phyloP scores from a whole-genome alignment of 2,113 vertebrate species.

The Hyaena hyaena region DNA sequence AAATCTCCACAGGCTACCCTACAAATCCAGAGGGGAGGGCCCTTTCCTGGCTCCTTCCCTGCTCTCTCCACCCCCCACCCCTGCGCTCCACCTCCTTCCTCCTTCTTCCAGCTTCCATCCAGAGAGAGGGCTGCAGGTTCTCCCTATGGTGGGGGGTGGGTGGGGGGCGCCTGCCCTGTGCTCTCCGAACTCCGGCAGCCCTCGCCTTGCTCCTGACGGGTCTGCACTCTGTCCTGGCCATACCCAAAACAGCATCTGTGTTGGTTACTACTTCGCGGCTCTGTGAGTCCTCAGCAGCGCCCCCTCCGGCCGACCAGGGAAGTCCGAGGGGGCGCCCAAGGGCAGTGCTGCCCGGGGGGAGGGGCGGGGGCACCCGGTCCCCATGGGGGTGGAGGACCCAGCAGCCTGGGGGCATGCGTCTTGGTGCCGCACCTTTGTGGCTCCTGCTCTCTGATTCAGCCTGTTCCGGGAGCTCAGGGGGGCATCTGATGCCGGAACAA shows the following conservation, averaged over 20 bases:
- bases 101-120: background rate
- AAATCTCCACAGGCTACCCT: background rate
- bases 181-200: background rate
- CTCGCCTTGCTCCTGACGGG: background rate
- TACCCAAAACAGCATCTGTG: background rate
- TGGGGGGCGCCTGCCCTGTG: background rate
- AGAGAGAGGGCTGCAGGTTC: background rate
- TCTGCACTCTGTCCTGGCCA: slow-evolving; percentile 37
- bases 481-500: background rate
- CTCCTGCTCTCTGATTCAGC: background rate
- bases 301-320: background rate
- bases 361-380: fast-evolving
- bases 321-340: background rate
- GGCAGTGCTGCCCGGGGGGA: background rate
- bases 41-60: background rate
- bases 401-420: fast-evolving
- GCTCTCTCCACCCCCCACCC: no score
- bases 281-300: background rate
- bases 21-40: background rate
- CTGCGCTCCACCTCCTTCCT: background rate
- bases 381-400: background rate
- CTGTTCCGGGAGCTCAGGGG: no score
- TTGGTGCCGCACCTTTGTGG: background rate
- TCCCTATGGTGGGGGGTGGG: no score
- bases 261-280: slow-evolving; percentile 56